Conservation (phyloP, 2,888 invertebrate genomes). For the Phasia obesa region DNA sequence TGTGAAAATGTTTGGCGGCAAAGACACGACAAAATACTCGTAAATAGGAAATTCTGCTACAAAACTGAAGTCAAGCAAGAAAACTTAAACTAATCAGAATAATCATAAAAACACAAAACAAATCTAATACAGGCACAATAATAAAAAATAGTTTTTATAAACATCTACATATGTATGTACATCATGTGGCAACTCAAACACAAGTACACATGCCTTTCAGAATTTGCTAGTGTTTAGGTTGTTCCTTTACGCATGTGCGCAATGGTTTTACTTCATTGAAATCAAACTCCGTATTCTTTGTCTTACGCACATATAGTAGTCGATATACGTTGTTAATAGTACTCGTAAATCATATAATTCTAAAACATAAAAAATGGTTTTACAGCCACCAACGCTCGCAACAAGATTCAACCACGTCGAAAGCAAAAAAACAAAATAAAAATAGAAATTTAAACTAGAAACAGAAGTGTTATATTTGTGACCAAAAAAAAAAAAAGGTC, state of each 20-base stretch:
- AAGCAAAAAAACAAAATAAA: conserved; percentile 17
- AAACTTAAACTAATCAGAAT: conserved; percentile 1
- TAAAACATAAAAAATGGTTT: conserved; percentile 70
- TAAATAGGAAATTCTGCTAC: not conserved
- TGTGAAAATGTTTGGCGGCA: conserved; percentile 51
- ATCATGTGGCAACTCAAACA: not conserved
- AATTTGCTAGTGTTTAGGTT: not conserved
- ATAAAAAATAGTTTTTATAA: conserved; percentile 19
- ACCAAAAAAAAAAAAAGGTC: conserved; percentile 68
- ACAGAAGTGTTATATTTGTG: conserved; percentile 81
- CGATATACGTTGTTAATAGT: conserved; percentile 73
- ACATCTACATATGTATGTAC: too few species aligned
- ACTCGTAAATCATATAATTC: conserved; percentile 78
- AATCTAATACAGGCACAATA: not conserved
- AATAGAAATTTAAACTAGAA: conserved; percentile 33
- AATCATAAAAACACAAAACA: conserved; percentile 22
- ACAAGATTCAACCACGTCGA: conserved; percentile 21
- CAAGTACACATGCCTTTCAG: not conserved
- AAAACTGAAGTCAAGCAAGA: conserved; percentile 13
- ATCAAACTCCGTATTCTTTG: conserved; percentile 6
- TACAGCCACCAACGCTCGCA: conserved; percentile 60
- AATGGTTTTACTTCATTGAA: conserved; percentile 3
- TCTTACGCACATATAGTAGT: conserved; percentile 68
- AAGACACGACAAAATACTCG: not conserved
- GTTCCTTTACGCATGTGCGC: conserved; percentile 53